These are phyloP conservation scores for Oostethus manadensis DNA, from an alignment of 2,113 vertebrate species.

Conservation along the genomic window DNA sequence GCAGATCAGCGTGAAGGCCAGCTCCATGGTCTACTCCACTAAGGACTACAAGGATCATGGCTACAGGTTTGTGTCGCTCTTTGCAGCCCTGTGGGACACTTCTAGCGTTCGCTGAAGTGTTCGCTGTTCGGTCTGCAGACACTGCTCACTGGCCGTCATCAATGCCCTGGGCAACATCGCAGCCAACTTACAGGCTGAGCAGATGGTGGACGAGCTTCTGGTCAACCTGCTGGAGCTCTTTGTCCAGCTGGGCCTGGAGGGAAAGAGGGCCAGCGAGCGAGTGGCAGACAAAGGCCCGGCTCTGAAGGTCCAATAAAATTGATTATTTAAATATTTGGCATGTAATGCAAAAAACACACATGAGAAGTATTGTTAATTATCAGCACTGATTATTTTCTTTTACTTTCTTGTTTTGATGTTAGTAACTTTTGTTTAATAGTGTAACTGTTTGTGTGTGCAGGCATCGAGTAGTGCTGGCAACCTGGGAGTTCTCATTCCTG, in stretches of 20 bases:
- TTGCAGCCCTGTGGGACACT: background rate
- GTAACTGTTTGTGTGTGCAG: constrained; percentile 59
- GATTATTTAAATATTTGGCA: background rate
- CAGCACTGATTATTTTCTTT: no score
- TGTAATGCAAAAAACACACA: no score
- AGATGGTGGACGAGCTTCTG: constrained; percentile 92
- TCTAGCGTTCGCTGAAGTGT: no score
- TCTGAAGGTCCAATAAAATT: constrained; percentile 77
- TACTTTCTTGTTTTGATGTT: no score
- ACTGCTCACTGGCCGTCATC: constrained; percentile 62
- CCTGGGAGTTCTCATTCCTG: constrained; percentile 93
- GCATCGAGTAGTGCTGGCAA: constrained; percentile 97
- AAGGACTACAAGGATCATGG: constrained; percentile 96
- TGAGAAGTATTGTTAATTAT: no score
- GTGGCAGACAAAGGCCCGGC: constrained; percentile 93
- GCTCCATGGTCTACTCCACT: constrained; percentile 94
- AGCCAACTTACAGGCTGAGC: constrained; percentile 92
- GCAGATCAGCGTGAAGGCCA: constrained; percentile 98
- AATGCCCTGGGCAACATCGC: constrained; percentile 92
- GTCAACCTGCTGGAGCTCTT: constrained; percentile 97
- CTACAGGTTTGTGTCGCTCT: constrained; percentile 78
- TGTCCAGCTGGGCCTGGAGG: constrained; percentile 94
- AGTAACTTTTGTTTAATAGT: background rate
- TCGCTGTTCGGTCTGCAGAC: constrained; percentile 15
- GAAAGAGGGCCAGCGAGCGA: constrained; percentile 93